Evolutionary conservation across 1,140 invertebrate species (phyloP).

Genomic region (Aphelenchoides avenae): DNA sequence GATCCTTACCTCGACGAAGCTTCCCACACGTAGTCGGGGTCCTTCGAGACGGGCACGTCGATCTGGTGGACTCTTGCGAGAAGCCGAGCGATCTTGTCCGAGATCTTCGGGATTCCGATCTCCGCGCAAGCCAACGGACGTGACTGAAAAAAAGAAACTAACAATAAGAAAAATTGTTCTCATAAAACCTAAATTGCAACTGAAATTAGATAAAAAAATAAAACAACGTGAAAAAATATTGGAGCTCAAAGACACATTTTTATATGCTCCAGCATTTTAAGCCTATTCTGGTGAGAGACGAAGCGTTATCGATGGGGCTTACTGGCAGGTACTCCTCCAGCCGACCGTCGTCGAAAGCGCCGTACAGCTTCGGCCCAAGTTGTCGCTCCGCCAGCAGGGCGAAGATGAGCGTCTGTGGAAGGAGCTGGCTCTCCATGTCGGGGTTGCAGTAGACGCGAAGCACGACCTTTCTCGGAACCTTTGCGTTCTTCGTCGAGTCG

Average conservation of each 20-base stretch:
- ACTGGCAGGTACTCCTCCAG: slow-evolving; percentile 87
- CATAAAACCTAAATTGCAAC: too few species aligned
- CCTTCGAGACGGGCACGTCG: slow-evolving; percentile 48
- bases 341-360: slow-evolving; percentile 86
- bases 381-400: slow-evolving; percentile 69
- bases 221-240: slow-evolving; percentile 12
- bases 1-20: slow-evolving; percentile 11
- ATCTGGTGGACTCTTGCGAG: slow-evolving; percentile 45
- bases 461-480: slow-evolving; percentile 13
- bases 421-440: slow-evolving; percentile 24
- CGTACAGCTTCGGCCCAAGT: slow-evolving; percentile 85
- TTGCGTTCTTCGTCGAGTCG: neutral
- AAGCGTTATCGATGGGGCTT: too few species aligned
- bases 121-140: slow-evolving; percentile 20
- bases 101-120: slow-evolving; percentile 8
- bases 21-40: slow-evolving; percentile 36
- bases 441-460: slow-evolving; percentile 25
- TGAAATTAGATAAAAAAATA: slow-evolving; percentile 1
- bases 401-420: slow-evolving; percentile 47
- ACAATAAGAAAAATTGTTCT: neutral
- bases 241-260: neutral
- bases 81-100: slow-evolving; percentile 31
- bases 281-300: slow-evolving; percentile 22
- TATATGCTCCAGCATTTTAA: neutral
- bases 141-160: slow-evolving; percentile 22